Conservation (phyloP, 2,888 invertebrate species). For the Pyrgus malvae region DNA sequence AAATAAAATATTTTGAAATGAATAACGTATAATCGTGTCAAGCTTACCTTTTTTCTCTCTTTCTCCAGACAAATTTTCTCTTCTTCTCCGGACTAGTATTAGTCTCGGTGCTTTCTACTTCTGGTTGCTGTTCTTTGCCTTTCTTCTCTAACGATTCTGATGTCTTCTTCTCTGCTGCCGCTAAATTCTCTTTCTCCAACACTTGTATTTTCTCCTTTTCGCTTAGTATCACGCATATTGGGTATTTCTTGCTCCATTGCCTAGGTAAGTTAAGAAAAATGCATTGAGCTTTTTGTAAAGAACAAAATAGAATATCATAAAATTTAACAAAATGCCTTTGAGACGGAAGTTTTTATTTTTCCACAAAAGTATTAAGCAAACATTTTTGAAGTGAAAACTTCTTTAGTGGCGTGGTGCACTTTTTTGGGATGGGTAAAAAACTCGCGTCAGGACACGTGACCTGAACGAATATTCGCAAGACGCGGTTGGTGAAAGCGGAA, state of each 20-base stretch:
- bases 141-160: conserved; percentile 53
- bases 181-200: conserved; percentile 60
- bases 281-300: too few species aligned
- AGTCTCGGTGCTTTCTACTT: conserved; percentile 71
- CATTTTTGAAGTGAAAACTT: too few species aligned
- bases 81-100: conserved; percentile 73
- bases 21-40: not conserved
- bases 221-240: conserved; percentile 88
- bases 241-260: conserved; percentile 96
- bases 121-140: conserved; percentile 55
- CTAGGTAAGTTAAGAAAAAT: conserved; percentile 51
- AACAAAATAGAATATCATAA: too few species aligned
- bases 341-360: too few species aligned
- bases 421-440: too few species aligned
- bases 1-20: not conserved
- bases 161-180: conserved; percentile 50
- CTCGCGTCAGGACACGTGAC: too few species aligned
- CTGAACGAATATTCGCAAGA: too few species aligned
- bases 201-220: conserved; percentile 76
- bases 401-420: too few species aligned
- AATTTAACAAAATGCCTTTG: too few species aligned
- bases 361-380: too few species aligned
- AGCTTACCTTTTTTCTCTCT: conserved; percentile 62
- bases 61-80: conserved; percentile 72
- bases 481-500: too few species aligned